Evolutionary conservation across 2,888 invertebrate genomes (phyloP).

Genomic region (Eulithis testata): DNA sequence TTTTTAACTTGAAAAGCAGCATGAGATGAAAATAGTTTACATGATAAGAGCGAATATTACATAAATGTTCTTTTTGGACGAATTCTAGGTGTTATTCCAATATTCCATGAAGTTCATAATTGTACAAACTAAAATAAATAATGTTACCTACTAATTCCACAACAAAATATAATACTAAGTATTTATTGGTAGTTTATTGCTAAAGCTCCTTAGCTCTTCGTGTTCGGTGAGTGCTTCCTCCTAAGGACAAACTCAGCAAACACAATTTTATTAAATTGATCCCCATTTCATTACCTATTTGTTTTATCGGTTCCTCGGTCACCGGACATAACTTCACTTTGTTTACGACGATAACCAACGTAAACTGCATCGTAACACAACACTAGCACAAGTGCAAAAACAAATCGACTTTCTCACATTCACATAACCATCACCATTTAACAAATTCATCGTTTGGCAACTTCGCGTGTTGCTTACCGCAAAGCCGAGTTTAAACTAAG

Average conservation of each 20-base stretch:
- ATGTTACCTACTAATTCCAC: no score
- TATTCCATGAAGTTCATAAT: no score
- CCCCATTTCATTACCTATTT: constrained; percentile 62
- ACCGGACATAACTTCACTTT: constrained; percentile 77
- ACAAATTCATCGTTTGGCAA: constrained; percentile 69
- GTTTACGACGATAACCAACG: constrained; percentile 79
- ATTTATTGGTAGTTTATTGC: no score
- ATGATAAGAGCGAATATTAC: no score
- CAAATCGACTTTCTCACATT: constrained; percentile 68
- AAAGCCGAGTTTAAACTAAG: constrained; percentile 73
- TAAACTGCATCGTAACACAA: constrained; percentile 77
- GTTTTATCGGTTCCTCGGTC: constrained; percentile 68
- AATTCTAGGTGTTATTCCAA: no score
- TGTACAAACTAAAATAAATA: no score
- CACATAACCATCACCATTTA: constrained; percentile 67
- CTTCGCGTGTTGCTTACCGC: constrained; percentile 67
- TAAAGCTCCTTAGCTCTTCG: no score
- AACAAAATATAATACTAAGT: no score
- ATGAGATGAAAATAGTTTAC: no score
- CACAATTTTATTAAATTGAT: constrained; percentile 6
- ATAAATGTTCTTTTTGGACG: no score
- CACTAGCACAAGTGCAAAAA: constrained; percentile 60
- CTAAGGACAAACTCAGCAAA: neutral
- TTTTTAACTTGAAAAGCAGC: no score
- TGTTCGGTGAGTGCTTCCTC: no score